Evolutionary conservation across 2,797 vertebrate genomes (phyloP).

Genomic region (Natrix natrix): DNA sequence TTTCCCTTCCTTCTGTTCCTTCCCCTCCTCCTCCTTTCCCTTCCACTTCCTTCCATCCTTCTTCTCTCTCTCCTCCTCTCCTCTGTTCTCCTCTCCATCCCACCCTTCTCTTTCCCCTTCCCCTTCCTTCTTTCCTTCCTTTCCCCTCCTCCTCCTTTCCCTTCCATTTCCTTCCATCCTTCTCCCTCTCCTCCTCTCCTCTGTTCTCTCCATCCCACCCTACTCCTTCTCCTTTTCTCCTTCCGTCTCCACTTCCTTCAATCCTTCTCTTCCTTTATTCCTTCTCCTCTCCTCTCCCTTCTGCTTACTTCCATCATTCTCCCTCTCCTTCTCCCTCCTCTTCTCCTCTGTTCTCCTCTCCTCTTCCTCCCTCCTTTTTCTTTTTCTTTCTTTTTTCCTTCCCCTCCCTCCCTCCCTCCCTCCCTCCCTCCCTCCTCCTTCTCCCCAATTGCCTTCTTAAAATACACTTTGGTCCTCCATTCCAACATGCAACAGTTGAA

Average conservation of each 20-base stretch:
- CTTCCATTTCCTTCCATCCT: not conserved
- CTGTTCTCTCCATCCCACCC: not conserved
- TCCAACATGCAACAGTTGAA: not conserved
- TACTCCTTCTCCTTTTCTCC: not conserved
- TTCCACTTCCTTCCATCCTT: no score
- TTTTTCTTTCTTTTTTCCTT: no score
- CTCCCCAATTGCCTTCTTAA: not conserved
- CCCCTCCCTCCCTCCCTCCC: not conserved
- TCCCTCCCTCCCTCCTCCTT: not conserved
- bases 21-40: no score
- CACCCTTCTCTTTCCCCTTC: not conserved
- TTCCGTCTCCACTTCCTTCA: not conserved
- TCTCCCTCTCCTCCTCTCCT: not conserved
- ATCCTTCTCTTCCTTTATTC: not conserved
- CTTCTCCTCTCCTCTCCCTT: not conserved
- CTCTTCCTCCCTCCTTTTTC: no score
- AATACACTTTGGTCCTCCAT: not conserved
- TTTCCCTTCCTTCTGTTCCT: not conserved
- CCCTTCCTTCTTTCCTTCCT: not conserved
- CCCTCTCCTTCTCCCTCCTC: no score
- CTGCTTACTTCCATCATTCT: not conserved
- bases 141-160: not conserved
- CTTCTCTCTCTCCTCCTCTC: not conserved
- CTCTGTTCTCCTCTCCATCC: not conserved
- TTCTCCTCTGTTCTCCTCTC: no score